Conservation (phyloP, 2,113 vertebrate species). For the Charina bottae region DNA sequence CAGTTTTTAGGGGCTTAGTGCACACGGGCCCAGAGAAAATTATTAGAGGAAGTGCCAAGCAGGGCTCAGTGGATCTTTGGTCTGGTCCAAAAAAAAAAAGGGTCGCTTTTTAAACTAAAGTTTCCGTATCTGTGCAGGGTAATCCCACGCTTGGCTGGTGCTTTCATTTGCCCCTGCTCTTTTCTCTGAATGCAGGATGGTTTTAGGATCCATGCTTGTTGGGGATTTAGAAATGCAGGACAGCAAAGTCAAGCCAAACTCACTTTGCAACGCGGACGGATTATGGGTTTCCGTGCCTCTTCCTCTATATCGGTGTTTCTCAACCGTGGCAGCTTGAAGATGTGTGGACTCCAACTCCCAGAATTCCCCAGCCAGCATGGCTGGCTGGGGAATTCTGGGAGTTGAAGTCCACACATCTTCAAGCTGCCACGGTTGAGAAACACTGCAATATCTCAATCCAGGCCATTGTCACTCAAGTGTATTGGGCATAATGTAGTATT, state of each 20-base stretch:
- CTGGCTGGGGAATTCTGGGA: too few relatives aligned
- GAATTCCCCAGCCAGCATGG: too few relatives aligned
- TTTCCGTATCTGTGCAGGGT: too few relatives aligned
- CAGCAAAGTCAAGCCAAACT: background rate
- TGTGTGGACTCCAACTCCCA: too few relatives aligned
- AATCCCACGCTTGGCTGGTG: too few relatives aligned
- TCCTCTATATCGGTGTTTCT: background rate
- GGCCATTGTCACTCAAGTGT: background rate
- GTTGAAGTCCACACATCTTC: too few relatives aligned
- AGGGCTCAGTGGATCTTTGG: background rate
- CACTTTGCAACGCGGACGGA: background rate
- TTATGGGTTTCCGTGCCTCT: background rate
- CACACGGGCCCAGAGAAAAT: background rate
- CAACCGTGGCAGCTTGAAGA: too few relatives aligned
- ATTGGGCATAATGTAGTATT: background rate
- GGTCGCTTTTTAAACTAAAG: background rate
- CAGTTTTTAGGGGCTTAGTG: background rate
- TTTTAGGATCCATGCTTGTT: background rate
- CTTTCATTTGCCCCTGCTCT: background rate
- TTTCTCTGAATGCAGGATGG: background rate
- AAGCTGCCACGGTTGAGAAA: too few relatives aligned
- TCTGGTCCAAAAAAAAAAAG: background rate
- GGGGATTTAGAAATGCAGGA: background rate
- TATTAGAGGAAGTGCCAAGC: background rate
- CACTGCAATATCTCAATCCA: too few relatives aligned